Base-by-base conservation (phyloP, 2,888 invertebrate species). In the Elmis aenea region DNA sequence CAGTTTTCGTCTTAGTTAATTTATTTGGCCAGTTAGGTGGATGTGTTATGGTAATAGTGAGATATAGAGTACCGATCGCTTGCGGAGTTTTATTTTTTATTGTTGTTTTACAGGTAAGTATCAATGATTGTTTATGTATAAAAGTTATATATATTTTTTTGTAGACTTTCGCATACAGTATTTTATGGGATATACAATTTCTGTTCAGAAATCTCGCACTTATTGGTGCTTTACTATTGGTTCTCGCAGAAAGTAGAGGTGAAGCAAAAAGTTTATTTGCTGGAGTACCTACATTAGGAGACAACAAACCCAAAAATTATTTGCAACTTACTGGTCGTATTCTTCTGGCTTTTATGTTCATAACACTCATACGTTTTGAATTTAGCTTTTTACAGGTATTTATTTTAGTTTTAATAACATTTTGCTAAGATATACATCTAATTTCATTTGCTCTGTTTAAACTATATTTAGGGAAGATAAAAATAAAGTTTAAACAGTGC, bases 101-200 rank as follows among this genome's bases (percentile, higher is more conserved):
- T 56, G 97, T 99, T 29, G 83, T 92, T 29, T 72, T 99, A 57
- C 99, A 99, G 81, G 93, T 91, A 64, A 67, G 61, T 45, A 22
- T 13, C 13, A 16, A 18, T 13, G 9, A n/a, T 22, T 20, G 6
- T 22, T n/a, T 13, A 8, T 35, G 12, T 35, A 26, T 1, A 5
- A 30, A 5, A 30, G 11, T 27, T 9, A 16, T 25, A 5, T 21
- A 26, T 48, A 50, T 51, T 54, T 49, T 50, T 53, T 66, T 70
- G 15, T 72, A 90, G 89, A 93, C 93, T 30, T 76, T 93, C 57
- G 93, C 93, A 1, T 93, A 94, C 73, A 91, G 94, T 66, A 97
- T 99, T 70, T 72, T 99, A 38, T 99, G 97, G 96, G 97, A 99
- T 67, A 67, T 95, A 62, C 95, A 95, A 67, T 99, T 99, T 72